Conservation (phyloP, 2,113 vertebrate genomes). For the Rattus norvegicus region DNA sequence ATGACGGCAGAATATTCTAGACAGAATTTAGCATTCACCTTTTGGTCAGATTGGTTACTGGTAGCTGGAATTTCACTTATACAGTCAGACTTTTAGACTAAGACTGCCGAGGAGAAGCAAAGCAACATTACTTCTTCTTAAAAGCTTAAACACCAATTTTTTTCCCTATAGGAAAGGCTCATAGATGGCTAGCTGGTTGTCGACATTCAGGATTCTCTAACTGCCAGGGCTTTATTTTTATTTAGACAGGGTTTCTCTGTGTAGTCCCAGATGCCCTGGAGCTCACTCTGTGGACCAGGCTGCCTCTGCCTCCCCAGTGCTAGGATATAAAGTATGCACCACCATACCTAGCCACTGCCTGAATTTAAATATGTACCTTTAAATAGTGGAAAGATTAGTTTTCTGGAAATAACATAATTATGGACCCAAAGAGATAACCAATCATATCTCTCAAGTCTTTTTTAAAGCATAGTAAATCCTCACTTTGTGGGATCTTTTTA, state of each 20-base stretch:
- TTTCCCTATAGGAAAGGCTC: not conserved
- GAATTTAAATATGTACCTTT: not conserved
- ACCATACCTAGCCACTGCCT: not conserved
- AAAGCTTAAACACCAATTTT: not conserved
- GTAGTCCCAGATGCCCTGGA: not conserved
- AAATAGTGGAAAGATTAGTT: not conserved
- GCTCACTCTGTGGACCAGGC: not conserved
- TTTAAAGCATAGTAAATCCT: not conserved
- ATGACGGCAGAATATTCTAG: not conserved
- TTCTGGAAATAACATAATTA: not conserved
- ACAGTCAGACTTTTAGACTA: not conserved
- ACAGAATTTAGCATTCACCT: conserved; percentile 16
- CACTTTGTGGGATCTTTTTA: not conserved
- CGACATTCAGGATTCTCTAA: not conserved
- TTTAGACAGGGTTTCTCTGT: not conserved
- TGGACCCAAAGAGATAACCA: not conserved
- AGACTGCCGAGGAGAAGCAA: conserved; percentile 11
- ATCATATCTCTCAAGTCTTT: not conserved
- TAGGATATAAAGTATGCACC: not conserved
- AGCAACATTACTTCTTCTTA: not conserved
- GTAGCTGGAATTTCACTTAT: not conserved
- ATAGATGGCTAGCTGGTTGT: not conserved
- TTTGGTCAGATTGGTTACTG: not conserved
- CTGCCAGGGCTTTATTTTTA: not conserved
- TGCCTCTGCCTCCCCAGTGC: not conserved